Percentiles rank a stretch among this genome's conserved stretches.
These are phyloP conservation scores for Clarias laeviceps DNA, from an alignment of 2,797 vertebrate genomes.

Conservation along the genomic window DNA sequence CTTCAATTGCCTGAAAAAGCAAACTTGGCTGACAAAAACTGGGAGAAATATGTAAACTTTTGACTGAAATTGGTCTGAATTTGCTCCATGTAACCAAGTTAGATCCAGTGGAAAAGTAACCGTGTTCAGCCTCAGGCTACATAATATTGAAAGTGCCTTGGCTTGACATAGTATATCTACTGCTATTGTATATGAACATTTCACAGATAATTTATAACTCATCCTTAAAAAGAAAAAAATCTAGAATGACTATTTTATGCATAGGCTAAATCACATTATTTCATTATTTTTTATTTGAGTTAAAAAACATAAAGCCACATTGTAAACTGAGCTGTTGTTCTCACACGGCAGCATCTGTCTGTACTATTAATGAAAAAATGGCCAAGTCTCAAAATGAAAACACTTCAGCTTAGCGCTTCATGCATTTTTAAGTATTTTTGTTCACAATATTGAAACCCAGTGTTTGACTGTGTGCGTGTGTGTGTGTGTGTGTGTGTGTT, in stretches of 20 bases:
- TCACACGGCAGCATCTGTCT: conserved; percentile 22
- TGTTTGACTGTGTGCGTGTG: conserved; percentile 2
- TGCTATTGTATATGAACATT: background rate
- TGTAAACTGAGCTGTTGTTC: conserved; percentile 32
- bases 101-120: background rate
- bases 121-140: background rate
- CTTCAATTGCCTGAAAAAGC: background rate
- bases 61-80: background rate
- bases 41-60: background rate
- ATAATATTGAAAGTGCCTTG: background rate
- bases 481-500: conserved; percentile 14
- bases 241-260: background rate
- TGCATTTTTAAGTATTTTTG: conserved; percentile 51
- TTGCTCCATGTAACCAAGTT: background rate
- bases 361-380: conserved; percentile 29
- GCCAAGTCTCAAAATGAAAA: conserved; percentile 20
- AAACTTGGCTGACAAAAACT: background rate
- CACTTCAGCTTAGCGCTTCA: conserved; percentile 30
- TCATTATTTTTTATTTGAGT: background rate
- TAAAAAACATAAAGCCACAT: conserved; percentile 33
- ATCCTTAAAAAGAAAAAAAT: background rate
- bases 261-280: conserved; percentile 5
- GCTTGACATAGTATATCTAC: background rate
- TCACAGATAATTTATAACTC: background rate
- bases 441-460: background rate